Conservation (phyloP, 2,797 vertebrate species). For the Syngnathus rostellatus region DNA sequence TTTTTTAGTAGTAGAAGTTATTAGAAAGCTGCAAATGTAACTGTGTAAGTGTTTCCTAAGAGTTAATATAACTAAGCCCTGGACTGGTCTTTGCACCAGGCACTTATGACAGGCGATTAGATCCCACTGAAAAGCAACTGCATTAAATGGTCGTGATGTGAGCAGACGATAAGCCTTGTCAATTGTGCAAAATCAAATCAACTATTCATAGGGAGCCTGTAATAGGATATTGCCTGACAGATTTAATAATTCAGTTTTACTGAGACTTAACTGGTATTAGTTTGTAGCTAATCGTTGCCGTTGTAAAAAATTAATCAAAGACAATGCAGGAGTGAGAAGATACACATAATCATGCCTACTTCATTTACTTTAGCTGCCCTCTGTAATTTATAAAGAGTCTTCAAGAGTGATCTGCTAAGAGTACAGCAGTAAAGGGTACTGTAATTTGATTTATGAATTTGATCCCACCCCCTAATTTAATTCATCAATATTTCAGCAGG, state of each 20-base stretch:
- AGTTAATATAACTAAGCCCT: conserved; percentile 21
- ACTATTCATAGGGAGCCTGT: conserved; percentile 90
- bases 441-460: conserved; percentile 81
- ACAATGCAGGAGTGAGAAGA: conserved; percentile 70
- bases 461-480: conserved; percentile 70
- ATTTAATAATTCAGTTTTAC: conserved; percentile 96
- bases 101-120: conserved; percentile 60
- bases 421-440: conserved; percentile 59
- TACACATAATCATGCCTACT: conserved; percentile 70
- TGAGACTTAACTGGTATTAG: conserved; percentile 74
- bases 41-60: background rate
- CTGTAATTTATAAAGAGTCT: conserved; percentile 50
- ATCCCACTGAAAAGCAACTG: conserved; percentile 44
- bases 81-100: conserved; percentile 26
- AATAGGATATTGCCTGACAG: conserved; percentile 83
- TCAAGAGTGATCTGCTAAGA: conserved; percentile 48
- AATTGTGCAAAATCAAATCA: conserved; percentile 95
- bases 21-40: background rate
- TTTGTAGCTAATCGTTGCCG: conserved; percentile 79
- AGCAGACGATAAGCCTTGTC: conserved; percentile 77
- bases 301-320: conserved; percentile 81
- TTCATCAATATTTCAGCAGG: conserved; percentile 76
- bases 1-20: background rate
- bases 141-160: conserved; percentile 57
- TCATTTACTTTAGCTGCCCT: conserved; percentile 61